A percentile compares a stretch with the other conserved stretches of the same genome.
Evolutionary conservation across 2,888 invertebrate genomes (phyloP).

Genomic region (Chrysodeixis includens): DNA sequence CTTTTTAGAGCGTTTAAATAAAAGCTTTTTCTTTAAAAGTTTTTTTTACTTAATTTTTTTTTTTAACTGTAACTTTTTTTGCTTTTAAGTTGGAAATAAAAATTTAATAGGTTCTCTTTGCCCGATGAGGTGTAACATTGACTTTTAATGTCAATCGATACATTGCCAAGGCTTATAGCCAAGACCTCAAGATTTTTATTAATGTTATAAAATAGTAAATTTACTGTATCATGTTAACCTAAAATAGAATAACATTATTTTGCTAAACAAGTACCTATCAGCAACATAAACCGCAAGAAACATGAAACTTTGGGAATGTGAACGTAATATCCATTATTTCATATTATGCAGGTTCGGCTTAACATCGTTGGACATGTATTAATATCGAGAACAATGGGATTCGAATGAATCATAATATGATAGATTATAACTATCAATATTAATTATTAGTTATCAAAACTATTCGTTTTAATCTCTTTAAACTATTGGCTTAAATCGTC

Average conservation of each 20-base stretch:
- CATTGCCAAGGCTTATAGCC: not conserved
- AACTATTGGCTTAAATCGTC: not conserved
- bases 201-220: not conserved
- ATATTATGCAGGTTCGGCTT: constrained; percentile 26
- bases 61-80: no score
- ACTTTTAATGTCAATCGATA: not conserved
- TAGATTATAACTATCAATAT: not conserved
- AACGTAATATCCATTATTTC: constrained; percentile 43
- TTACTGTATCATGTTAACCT: constrained; percentile 26
- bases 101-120: not conserved
- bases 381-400: not conserved
- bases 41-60: no score
- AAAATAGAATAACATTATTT: constrained; percentile 29
- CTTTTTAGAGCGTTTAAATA: no score
- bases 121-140: not conserved
- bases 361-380: not conserved
- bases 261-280: constrained; percentile 42
- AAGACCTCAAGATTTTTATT: not conserved
- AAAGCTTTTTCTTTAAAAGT: no score
- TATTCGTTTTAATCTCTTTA: not conserved
- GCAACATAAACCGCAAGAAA: constrained; percentile 61
- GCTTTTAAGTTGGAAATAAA: not conserved
- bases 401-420: not conserved
- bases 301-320: constrained; percentile 63
- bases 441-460: no score